Base-by-base conservation (phyloP, 2,888 invertebrate genomes). In the Campoplex nolae region DNA sequence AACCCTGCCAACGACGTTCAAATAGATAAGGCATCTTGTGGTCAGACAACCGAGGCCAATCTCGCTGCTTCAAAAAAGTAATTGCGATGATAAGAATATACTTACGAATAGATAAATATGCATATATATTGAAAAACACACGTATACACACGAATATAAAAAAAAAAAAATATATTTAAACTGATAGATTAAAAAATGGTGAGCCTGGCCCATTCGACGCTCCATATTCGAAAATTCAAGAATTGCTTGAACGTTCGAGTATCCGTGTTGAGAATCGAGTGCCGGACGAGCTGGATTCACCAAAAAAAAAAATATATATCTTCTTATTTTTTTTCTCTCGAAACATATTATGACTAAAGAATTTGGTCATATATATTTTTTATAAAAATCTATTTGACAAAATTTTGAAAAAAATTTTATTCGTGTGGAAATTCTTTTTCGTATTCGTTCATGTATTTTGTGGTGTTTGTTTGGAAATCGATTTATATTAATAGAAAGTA, bases 161-260 rank as follows among this genome's bases (percentile, higher is more conserved):
- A 23, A 23, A 23, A 23, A 23, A 71, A 48, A 65, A 68, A 51
- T 13, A 23, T 78, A 77, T 74, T 81, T 76, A 75, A 58, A 87
- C 80, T 85, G 62, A 87, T 82, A 74, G 85, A 87, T 84, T 77
- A 78, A 56, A 74, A 85, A 73, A 88, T 77, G 78, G 76, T 87
- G 88, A 88, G 88, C 86, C 84, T 81, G 80, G 89, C 89, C 89
- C 81, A 86, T 89, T 73, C 90, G 92, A 92, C 89, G 90, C 90
- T 93, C 94, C 92, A 93, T 93, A 94, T 92, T 91, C 94, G 94
- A 93, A 93, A 90, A 86, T 90, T 93, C 93, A 94, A 94, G 93
- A 94, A 85, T 94, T 94, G 91, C 94, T 94, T 93, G 94, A 93
- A 90, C 87, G 88, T 93, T 94, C 93, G 94, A 91, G 92, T 94